Evolutionary conservation across 2,888 invertebrate species (phyloP).

Genomic region (Plusia festucae): DNA sequence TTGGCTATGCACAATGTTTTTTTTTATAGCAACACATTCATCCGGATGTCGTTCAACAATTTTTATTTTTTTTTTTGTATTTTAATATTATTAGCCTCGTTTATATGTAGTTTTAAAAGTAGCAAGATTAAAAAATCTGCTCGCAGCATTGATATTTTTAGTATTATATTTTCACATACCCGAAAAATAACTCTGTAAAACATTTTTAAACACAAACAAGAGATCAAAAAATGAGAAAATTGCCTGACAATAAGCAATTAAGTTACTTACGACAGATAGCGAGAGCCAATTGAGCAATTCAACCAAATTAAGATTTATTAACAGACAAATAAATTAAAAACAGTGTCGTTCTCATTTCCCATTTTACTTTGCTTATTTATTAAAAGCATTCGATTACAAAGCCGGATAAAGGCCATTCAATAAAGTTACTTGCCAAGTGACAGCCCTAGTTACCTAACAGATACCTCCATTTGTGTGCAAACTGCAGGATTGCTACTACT

Average conservation of each 20-base stretch:
- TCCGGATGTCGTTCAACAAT: constrained; percentile 9
- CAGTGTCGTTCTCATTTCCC: not conserved
- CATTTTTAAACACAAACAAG: not conserved
- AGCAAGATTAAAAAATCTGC: not conserved
- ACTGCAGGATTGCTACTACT: no score
- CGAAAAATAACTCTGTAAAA: not conserved
- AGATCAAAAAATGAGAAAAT: not conserved
- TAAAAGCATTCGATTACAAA: not conserved
- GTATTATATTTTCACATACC: no score
- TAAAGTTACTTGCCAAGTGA: not conserved
- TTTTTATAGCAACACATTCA: not conserved
- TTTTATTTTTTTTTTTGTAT: no score
- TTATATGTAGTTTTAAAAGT: not conserved
- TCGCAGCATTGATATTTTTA: not conserved
- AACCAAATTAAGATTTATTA: constrained; percentile 7
- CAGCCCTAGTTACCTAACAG: not conserved
- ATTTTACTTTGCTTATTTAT: constrained; percentile 5
- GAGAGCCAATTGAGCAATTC: not conserved
- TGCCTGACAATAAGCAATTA: constrained; percentile 1
- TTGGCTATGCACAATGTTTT: constrained; percentile 4
- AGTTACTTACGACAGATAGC: not conserved
- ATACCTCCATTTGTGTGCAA: not conserved
- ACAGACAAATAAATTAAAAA: not conserved
- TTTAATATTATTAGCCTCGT: no score
- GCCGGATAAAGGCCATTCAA: constrained; percentile 1